Base-by-base conservation (phyloP, 1,140 invertebrate genomes). In the Drosophila mayri region DNA sequence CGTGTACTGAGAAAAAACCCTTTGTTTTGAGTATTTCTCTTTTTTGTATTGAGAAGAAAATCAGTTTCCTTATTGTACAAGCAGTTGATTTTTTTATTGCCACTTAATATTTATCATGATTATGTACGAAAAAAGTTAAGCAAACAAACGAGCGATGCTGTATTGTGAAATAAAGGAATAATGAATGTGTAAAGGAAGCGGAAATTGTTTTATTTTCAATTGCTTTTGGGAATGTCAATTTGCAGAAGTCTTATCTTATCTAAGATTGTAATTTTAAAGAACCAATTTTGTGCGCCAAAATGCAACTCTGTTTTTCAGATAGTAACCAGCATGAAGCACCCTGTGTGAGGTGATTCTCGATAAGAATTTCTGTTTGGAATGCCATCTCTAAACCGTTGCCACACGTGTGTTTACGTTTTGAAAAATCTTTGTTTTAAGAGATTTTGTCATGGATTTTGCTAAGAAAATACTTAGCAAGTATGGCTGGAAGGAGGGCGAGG, bases 401-500 rank as follows among this genome's bases (percentile, higher is more conserved):
- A 44, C 74, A 76, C 71, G 71, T 76, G 74, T 58, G 52, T 65
- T 32, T 47, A 66, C 76, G 30, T 76, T 75, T 64, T 65, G 8
- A 35, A 54, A 30, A 12, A 18, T 16, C 20, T 8, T 57, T 18
- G n/a, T 38, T 63, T 62, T 50, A 52, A 30, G 55, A 37, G 32
- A 16, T 41, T 55, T 59, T 25, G 3, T 0, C 25, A 94, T 94
- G 94, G 92, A 94, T 92, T 96, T 95, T 92, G 95, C 94, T 5
- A 94, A 94, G 76, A 92, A 93, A 57, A 94, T 95, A 58, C 92
- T 96, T 7, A 70, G 94, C 55, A 96, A 96, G 91, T 95, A 95
- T 90, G 95, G 95, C 7, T 96, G 95, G 95, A 94, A 92, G 28
- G 95, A 95, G 93, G 97, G 97, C 9, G 96, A 97, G 93, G 97